Evolutionary conservation across 1,140 invertebrate genomes (phyloP).

Genomic region (Saccostrea cuccullata): DNA sequence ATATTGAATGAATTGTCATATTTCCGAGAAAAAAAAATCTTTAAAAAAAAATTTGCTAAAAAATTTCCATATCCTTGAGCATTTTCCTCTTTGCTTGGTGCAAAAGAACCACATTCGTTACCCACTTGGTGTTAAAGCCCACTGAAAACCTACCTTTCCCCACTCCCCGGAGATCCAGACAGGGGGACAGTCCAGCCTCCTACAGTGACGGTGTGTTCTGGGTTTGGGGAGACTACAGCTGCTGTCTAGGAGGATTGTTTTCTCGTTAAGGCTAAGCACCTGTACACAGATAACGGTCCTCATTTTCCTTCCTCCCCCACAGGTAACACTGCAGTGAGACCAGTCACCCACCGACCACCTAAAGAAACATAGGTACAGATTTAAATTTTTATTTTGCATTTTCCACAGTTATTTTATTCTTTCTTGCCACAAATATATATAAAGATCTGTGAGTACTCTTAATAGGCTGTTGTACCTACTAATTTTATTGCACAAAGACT

Average conservation of each 20-base stretch:
- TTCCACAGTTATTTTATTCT: too few relatives aligned
- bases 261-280: constrained; percentile 67
- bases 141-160: constrained; percentile 85
- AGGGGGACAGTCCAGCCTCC: constrained; percentile 82
- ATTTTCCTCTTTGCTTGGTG: background rate
- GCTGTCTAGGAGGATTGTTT: constrained; percentile 66
- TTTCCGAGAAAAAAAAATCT: too few relatives aligned
- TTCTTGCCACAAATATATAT: too few relatives aligned
- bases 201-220: constrained; percentile 81
- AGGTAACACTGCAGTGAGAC: constrained; percentile 68
- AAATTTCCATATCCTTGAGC: background rate
- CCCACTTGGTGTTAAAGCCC: background rate
- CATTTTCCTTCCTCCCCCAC: constrained; percentile 66
- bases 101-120: background rate
- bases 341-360: constrained; percentile 71
- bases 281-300: constrained; percentile 65
- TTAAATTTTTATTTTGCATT: too few relatives aligned
- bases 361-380: background rate
- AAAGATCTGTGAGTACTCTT: too few relatives aligned
- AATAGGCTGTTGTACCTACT: too few relatives aligned
- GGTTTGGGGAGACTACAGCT: constrained; percentile 79
- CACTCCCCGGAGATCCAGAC: constrained; percentile 85
- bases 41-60: too few relatives aligned
- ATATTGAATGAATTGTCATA: too few relatives aligned
- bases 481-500: too few relatives aligned